Base-by-base conservation (phyloP, 2,888 invertebrate genomes). In the Tetragonula carbonaria region DNA sequence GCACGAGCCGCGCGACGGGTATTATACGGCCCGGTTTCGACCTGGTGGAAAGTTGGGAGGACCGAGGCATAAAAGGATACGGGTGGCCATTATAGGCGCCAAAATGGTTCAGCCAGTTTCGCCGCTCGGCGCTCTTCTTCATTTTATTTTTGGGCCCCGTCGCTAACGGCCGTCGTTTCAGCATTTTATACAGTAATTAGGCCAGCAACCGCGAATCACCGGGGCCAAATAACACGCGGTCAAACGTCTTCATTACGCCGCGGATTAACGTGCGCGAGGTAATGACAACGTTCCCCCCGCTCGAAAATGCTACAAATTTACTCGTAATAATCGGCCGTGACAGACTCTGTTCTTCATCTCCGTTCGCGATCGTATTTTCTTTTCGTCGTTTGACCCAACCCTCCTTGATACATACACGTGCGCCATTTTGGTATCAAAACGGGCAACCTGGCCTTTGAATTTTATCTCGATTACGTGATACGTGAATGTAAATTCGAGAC, bases 231-330 rank as follows among this genome's bases (percentile, higher is more conserved):
- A 91, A 92, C 89, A 87, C 86, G 80, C 81, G 80, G 78, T 86
- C 86, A 86, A 93, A 93, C 92, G 89, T 92, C 93, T 93, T 91
- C 91, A 93, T 93, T 93, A 93, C 89, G 88, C 90, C 86, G 82
- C 86, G 90, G 88, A 92, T 92, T 91, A 90, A 91, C 86, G 88
- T 79, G 82, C 86, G 88, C 80, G 82, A 75, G 91, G 87, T 93
- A 92, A 93, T 93, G 90, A 91, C 86, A 88, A 91, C 28, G 28
- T 38, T 8, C 88, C 86, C 91, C 91, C 75, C 82, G 74, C 55
- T 68, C 78, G 74, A 68, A 85, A 74, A 78, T 68, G 66, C 71
- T 86, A 81, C 77, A 74, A 74, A 85, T 86, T 84, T 80, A 75
- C 77, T 88, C 63, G 75, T 83, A 84, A 88, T 89, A 78, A 85